These are phyloP conservation scores for Staurois parvus DNA, from an alignment of 2,797 vertebrate genomes.

Conservation along the genomic window DNA sequence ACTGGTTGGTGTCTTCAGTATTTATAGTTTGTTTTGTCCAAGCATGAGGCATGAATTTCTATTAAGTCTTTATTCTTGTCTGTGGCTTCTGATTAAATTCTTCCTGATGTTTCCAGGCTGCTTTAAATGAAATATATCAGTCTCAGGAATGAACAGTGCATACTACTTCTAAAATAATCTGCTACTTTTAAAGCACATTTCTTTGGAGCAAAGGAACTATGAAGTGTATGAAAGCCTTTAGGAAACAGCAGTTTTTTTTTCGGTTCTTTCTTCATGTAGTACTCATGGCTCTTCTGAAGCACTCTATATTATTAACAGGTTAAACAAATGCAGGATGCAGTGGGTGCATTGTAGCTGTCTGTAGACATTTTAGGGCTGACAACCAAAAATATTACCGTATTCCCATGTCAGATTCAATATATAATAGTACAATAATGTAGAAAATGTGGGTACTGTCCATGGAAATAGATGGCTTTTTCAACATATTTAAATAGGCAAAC, in stretches of 20 bases:
- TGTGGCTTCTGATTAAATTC: constrained; percentile 23
- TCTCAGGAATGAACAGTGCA: not conserved
- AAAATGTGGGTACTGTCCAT: not conserved
- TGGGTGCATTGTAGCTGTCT: constrained; percentile 2
- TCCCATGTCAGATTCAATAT: not conserved
- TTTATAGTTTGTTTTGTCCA: not conserved
- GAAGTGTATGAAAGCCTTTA: constrained; percentile 54
- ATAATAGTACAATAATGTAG: not conserved
- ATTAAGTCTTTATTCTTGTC: not conserved
- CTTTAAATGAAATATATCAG: constrained; percentile 26
- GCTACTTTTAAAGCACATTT: constrained; percentile 48
- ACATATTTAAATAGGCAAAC: too few relatives aligned
- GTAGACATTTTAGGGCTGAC: too few relatives aligned
- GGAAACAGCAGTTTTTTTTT: constrained; percentile 23
- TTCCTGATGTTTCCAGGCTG: constrained; percentile 15
- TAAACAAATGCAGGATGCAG: constrained; percentile 32
- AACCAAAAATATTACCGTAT: not conserved
- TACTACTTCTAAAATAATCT: constrained; percentile 9
- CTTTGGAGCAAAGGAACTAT: constrained; percentile 14
- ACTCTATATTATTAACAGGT: constrained; percentile 19
- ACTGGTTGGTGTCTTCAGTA: not conserved
- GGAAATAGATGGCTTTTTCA: too few relatives aligned
- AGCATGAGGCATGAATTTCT: not conserved
- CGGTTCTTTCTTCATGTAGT: not conserved
- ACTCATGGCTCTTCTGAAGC: constrained; percentile 38